Evolutionary conservation across 2,797 vertebrate species (phyloP), one percentile per base, ranked within the genome.

Genomic region (Clarias platycephalus): DNA sequence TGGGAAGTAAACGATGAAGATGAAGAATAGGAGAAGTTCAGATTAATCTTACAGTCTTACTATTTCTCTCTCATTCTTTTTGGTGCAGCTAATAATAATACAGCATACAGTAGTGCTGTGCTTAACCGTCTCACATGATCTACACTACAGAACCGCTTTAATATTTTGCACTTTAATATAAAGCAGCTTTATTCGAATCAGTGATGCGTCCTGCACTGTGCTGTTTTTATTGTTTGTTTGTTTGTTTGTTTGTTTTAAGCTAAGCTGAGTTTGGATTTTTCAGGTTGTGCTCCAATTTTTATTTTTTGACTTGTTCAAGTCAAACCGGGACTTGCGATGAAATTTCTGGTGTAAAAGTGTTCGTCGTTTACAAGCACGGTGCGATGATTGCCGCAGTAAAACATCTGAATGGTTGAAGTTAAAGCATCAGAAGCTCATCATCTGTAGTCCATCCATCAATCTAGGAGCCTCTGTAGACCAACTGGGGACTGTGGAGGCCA

Each of bases 11-110:
- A 82, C 70, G 62, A 84, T 83, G 78, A 85, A 84, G 55, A 67
- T 81, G 44, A 88, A 78, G 86, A 88, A 87, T 87, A 84, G 49
- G 67, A 84, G 81, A 84, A 60, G 75, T 66, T 79, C 57, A 66
- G 83, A 86, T 74, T 82, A 81, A 76, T 85, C 80, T 70, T 82
- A 74, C 81, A 71, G 58, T 79, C 82, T 79, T 28, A 66, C 44
- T 72, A 24, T 55, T 62, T 86, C 31, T 9, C 63, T 77, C 22
- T 28, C n/a, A 24, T 49, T 40, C 80, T 44, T 49, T 83, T 57
- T 86, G 16, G 44, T 31, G 18, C 44, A 80, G 63, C 62, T 67
- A 40, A 40, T 40, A 76, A 31, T 49, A 72, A 72, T 18, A 26
- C 70, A 72, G 70, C 70, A 72, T n/a, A 8, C 44, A 49, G 44